Evolutionary conservation across 2,888 invertebrate genomes (phyloP).

Genomic region (Eurytoma californica): DNA sequence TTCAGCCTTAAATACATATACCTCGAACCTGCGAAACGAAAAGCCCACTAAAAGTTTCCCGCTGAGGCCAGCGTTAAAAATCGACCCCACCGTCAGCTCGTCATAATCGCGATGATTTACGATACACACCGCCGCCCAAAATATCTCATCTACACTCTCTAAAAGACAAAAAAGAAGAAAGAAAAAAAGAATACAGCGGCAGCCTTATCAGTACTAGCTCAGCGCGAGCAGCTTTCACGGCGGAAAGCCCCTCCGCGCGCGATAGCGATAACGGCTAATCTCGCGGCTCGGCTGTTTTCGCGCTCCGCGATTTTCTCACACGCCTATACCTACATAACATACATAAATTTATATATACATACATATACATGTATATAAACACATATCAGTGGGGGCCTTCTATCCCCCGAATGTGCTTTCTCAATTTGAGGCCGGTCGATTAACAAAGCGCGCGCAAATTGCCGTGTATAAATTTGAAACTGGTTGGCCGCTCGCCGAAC

Average conservation of each 20-base stretch:
- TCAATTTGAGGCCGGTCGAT: conserved; percentile 48
- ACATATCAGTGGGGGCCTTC: no score
- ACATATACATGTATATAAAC: no score
- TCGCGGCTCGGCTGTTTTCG: neutral
- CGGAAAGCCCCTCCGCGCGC: conserved; percentile 3
- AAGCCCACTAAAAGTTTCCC: no score
- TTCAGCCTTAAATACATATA: no score
- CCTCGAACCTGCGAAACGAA: no score
- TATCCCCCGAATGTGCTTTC: conserved; percentile 26
- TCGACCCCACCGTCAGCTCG: no score
- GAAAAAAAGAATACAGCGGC: neutral
- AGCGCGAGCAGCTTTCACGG: neutral
- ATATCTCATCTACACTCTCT: no score
- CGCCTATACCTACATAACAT: conserved; percentile 7
- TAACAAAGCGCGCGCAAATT: conserved; percentile 56
- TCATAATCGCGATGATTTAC: no score
- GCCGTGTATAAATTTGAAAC: conserved; percentile 59
- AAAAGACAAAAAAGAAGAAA: neutral
- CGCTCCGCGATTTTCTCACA: conserved; percentile 43
- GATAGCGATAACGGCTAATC: conserved; percentile 45
- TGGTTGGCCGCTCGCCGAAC: conserved; percentile 50
- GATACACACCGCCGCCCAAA: no score
- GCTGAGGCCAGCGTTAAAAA: no score
- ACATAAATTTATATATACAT: no score
- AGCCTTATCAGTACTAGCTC: neutral